phyloP scores from a whole-genome alignment of 2,888 invertebrate genomes.

The Falcaria lacertinaria region DNA sequence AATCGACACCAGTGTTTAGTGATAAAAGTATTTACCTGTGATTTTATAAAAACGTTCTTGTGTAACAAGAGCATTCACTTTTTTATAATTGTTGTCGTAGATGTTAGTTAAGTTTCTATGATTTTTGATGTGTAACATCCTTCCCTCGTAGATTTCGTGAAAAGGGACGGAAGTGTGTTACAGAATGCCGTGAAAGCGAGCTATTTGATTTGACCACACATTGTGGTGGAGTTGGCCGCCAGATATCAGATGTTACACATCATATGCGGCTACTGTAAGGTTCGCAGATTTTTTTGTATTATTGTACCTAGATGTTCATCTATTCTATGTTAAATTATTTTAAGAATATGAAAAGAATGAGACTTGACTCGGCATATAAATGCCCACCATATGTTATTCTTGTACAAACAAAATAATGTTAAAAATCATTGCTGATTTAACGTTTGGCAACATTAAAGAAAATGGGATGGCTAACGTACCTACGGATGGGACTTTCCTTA shows the following conservation, averaged over 20 bases:
- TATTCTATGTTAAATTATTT: constrained; percentile 22
- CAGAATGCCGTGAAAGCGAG: too few relatives aligned
- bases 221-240: too few relatives aligned
- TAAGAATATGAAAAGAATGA: constrained; percentile 25
- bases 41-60: constrained; percentile 68
- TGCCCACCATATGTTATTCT: constrained; percentile 10
- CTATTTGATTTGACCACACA: too few relatives aligned
- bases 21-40: constrained; percentile 69
- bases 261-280: too few relatives aligned
- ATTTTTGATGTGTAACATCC: too few relatives aligned
- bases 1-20: constrained; percentile 61
- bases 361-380: constrained; percentile 31
- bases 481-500: not conserved
- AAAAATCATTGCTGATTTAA: not conserved
- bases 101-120: constrained; percentile 26
- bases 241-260: too few relatives aligned
- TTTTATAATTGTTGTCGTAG: constrained; percentile 37
- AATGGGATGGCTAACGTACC: too few relatives aligned
- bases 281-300: constrained; percentile 23
- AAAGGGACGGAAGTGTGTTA: too few relatives aligned
- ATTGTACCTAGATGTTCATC: constrained; percentile 20
- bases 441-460: not conserved
- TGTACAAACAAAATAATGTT: constrained; percentile 1
- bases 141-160: too few relatives aligned
- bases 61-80: constrained; percentile 59